Evolutionary conservation across 2,888 invertebrate genomes (phyloP).

Genomic region (Tribolium freemani): DNA sequence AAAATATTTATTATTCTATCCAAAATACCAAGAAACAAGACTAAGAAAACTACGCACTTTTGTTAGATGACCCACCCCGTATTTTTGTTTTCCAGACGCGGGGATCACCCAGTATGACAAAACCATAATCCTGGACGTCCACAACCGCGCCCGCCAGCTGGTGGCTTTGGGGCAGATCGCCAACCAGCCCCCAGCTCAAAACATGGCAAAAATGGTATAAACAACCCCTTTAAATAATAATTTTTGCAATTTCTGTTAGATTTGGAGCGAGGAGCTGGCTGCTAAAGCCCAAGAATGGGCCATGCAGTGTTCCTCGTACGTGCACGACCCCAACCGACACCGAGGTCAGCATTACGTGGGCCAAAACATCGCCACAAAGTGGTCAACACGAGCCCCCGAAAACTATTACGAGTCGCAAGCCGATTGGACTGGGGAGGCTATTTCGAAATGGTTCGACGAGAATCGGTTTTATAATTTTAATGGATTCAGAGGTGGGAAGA

Average conservation of each 20-base stretch:
- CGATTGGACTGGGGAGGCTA: conserved; percentile 79
- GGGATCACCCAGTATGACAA: conserved; percentile 81
- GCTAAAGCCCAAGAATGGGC: conserved; percentile 87
- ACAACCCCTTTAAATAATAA: conserved; percentile 3
- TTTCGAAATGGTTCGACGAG: conserved; percentile 85
- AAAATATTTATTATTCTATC: neutral
- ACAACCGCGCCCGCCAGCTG: conserved; percentile 84
- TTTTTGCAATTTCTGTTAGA: conserved; percentile 1
- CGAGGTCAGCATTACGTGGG: conserved; percentile 83
- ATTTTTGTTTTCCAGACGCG: conserved; percentile 67
- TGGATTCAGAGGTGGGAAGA: conserved; percentile 75
- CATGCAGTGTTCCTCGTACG: conserved; percentile 80
- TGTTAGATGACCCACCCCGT: neutral
- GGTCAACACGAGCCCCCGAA: conserved; percentile 79
- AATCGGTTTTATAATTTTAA: conserved; percentile 71
- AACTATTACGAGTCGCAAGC: conserved; percentile 75
- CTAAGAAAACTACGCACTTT: neutral
- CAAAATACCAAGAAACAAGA: neutral
- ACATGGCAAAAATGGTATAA: conserved; percentile 89
- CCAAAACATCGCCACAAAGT: conserved; percentile 87
- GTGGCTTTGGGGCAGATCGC: conserved; percentile 84
- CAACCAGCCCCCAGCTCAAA: conserved; percentile 84
- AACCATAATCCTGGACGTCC: conserved; percentile 82
- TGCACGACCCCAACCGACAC: conserved; percentile 78
- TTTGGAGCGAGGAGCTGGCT: conserved; percentile 77